Base-by-base conservation (phyloP, 2,888 invertebrate species). In the Aleiodes alternator region DNA sequence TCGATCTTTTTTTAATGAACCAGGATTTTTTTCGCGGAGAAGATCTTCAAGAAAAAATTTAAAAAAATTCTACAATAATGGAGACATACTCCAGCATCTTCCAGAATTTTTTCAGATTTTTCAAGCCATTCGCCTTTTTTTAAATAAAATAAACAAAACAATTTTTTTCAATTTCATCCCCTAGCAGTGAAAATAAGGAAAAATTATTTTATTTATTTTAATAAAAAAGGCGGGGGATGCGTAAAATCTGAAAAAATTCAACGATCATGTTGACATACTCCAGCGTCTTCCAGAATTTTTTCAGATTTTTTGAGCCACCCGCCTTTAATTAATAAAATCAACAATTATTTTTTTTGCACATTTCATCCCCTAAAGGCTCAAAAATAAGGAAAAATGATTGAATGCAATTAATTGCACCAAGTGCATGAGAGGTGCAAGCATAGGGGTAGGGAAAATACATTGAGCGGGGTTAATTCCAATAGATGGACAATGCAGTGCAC, bases 401-500 rank as follows among this genome's bases (percentile, higher is more conserved):
- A 23, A 9, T 8, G 12, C 29, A 16, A 16, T 53, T 16, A 8
- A 14, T 16, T 16, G 9, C 8, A 53, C 31, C 66, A 68, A 68
- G 51, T 68, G 68, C 68, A 68, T n/a, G 50, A 31, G 50, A 51
- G 29, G 53, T 68, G 68, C 66, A 68, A 68, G 50, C 50, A 51
- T 29, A 68, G 68, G 68, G 29, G 50, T 23, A 23, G 68, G 68
- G 29, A 5, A 31, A 51, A 31, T 14, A 31, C 68, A 43, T 43
- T 11, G 43, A 51, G 31, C n/a, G 51, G 51, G 53, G 51, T 68
- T 68, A 68, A 55, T 69, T 76, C 76, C 75, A 76, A 78, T 78
- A 73, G 75, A 56, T 68, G 76, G 73, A 71, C 78, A 73, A 80
- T 78, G 75, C 77, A 76, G 69, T 80, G 82, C 83, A 84, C 85